A percentile compares a stretch with the other conserved stretches of the same genome.
These are phyloP conservation scores for Mongoloraphidia duomilia DNA, from an alignment of 2,888 invertebrate species.

Conservation along the genomic window DNA sequence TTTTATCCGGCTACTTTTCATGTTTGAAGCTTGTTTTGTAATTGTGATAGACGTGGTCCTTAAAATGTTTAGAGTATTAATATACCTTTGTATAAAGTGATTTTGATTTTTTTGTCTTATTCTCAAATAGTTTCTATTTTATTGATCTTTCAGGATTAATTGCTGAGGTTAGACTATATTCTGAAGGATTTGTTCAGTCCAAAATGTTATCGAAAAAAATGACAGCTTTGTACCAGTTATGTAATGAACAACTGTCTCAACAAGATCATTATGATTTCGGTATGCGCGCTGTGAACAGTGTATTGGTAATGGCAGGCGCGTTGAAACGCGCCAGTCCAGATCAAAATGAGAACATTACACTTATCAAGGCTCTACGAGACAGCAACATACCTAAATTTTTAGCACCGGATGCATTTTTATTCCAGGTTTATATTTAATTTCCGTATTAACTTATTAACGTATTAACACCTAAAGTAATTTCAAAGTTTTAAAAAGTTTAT, in stretches of 20 bases:
- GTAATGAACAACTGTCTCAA: constrained; percentile 81
- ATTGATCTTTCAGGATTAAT: constrained; percentile 44
- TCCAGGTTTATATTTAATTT: constrained; percentile 37
- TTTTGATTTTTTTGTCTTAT: constrained; percentile 4
- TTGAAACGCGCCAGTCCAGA: constrained; percentile 74
- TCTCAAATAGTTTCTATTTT: constrained; percentile 6
- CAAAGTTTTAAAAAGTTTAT: not conserved
- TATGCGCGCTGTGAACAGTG: constrained; percentile 88
- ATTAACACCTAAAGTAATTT: not conserved
- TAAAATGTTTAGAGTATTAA: not conserved
- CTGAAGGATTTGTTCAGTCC: constrained; percentile 83
- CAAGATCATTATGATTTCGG: constrained; percentile 90
- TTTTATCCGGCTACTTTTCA: too few relatives aligned
- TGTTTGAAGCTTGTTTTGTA: too few relatives aligned
- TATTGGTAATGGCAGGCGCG: constrained; percentile 83
- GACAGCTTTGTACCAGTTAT: constrained; percentile 85
- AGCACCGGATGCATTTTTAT: constrained; percentile 67
- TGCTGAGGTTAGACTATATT: constrained; percentile 85
- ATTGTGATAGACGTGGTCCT: too few relatives aligned
- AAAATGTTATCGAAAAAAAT: constrained; percentile 78
- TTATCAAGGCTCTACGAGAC: constrained; percentile 75
- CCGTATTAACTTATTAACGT: too few relatives aligned
- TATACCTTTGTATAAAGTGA: not conserved
- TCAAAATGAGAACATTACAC: constrained; percentile 67
- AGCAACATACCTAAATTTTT: constrained; percentile 85